Conservation (phyloP, 1,140 invertebrate genomes). For the Microplitis mediator region DNA sequence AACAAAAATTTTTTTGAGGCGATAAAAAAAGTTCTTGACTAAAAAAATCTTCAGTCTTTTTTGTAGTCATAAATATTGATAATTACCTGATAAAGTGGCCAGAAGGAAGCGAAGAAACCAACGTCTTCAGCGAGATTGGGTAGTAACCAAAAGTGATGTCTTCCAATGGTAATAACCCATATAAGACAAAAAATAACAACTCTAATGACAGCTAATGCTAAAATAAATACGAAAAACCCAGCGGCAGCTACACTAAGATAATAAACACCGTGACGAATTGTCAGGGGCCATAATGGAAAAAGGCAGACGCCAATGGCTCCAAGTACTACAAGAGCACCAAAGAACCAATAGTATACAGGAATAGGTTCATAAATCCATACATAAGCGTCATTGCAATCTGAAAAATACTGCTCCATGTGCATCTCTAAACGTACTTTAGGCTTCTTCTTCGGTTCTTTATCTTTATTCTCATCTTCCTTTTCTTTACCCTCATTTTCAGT, state of each 20-base stretch:
- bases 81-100: constrained; percentile 91
- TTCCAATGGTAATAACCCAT: constrained; percentile 87
- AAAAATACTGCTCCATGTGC: constrained; percentile 93
- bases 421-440: constrained; percentile 83
- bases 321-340: constrained; percentile 88
- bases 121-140: constrained; percentile 99
- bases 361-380: constrained; percentile 99
- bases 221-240: constrained; percentile 91
- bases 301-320: constrained; percentile 95
- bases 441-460: constrained; percentile 49
- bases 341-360: constrained; percentile 94
- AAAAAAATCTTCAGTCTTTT: too few relatives aligned
- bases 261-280: constrained; percentile 93
- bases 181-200: constrained; percentile 90
- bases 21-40: too few relatives aligned
- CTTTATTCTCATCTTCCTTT: constrained; percentile 43
- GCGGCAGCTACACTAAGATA: constrained; percentile 94
- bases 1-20: neutral
- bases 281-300: constrained; percentile 96
- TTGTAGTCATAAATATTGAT: neutral
- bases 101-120: constrained; percentile 98
- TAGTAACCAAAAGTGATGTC: constrained; percentile 95
- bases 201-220: constrained; percentile 86
- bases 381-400: constrained; percentile 93
- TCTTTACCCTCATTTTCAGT: constrained; percentile 64